Evolutionary conservation across 2,888 invertebrate species (phyloP).

Genomic region (Drosophila nigricruria): DNA sequence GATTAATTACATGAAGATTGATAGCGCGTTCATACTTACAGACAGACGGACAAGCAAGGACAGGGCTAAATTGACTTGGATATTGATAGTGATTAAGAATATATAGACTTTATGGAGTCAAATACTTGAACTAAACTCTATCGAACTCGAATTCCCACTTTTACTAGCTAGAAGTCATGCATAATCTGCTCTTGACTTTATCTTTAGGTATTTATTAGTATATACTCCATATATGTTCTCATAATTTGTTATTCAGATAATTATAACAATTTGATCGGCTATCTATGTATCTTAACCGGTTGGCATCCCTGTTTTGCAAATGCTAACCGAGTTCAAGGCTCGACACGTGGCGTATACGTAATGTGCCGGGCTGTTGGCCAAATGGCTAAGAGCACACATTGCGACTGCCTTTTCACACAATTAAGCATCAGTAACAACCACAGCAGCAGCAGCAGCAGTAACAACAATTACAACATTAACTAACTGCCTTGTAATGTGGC

Average conservation of each 20-base stretch:
- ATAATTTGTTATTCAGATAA: slow-evolving; percentile 6
- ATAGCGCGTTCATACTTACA: too few species aligned
- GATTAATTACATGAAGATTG: too few species aligned
- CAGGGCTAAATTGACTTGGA: too few species aligned
- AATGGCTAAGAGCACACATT: slow-evolving; percentile 39
- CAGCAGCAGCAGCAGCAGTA: slow-evolving; percentile 45
- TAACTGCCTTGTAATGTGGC: slow-evolving; percentile 79
- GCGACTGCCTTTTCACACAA: slow-evolving; percentile 71
- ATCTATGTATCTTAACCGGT: slow-evolving; percentile 50
- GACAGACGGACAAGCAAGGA: too few species aligned
- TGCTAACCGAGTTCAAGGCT: slow-evolving; percentile 74
- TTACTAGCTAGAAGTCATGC: not conserved
- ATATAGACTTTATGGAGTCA: too few species aligned
- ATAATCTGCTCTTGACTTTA: not conserved
- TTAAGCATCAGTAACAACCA: slow-evolving; percentile 59
- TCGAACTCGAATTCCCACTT: too few species aligned
- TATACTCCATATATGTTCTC: not conserved
- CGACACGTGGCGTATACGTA: slow-evolving; percentile 77
- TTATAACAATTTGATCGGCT: not conserved
- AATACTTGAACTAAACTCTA: too few species aligned
- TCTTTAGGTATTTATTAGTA: not conserved
- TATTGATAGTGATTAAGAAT: too few species aligned
- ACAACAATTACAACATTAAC: slow-evolving; percentile 58
- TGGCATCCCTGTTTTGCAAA: slow-evolving; percentile 41
- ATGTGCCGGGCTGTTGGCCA: slow-evolving; percentile 56